Base-by-base conservation (phyloP, 2,113 vertebrate genomes). In the Phodopus roborovskii region DNA sequence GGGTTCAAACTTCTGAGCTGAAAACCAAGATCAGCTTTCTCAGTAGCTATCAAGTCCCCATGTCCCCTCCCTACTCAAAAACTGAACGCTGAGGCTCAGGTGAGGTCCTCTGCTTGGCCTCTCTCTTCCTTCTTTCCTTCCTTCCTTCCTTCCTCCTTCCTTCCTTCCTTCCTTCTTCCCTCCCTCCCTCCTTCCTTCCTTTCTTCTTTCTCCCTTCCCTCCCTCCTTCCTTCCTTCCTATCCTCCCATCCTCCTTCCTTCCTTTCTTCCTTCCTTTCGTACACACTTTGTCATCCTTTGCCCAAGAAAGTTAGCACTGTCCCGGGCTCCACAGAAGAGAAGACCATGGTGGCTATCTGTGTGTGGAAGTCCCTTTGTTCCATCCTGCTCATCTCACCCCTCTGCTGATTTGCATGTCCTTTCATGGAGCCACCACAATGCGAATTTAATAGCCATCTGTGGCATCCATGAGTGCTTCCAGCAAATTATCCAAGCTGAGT, bases 311-410 rank as follows among this genome's bases (percentile, higher is more conserved):
- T 16, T 1, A 75, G 58, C 0, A 1, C 24, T 28, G 19, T 17
- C 60, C 22, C 36, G 3, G 5, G 28, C 11, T 15, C 75, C 75
- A 0, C 0, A 45, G 26, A 33, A 73, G 7, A 22, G n/a, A 28
- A 22, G 28, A 22, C 9, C 0, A 0, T 56, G 85, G 68, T 3
- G 39, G 42, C 36, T 82, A 0, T 1, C 60, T 1, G 0, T 1
- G 1, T 1, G 6, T 12, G 6, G 33, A 13, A n/a, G 26, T 28
- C 24, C 9, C 24, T 62, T 8, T 50, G 8, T 48, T 30, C 39
- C 58, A 7, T 26, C 24, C 48, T 30, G 1, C 12, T 60, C 45
- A 7, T 16, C 82, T 39, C 45, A 28, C 7, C 28, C 56, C 71
- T 79, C 5, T 56, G 68, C 39, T 60, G 39, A 68, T n/a, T 88